Conservation (phyloP, 1,140 invertebrate genomes). For the Tetraneura akinire region DNA sequence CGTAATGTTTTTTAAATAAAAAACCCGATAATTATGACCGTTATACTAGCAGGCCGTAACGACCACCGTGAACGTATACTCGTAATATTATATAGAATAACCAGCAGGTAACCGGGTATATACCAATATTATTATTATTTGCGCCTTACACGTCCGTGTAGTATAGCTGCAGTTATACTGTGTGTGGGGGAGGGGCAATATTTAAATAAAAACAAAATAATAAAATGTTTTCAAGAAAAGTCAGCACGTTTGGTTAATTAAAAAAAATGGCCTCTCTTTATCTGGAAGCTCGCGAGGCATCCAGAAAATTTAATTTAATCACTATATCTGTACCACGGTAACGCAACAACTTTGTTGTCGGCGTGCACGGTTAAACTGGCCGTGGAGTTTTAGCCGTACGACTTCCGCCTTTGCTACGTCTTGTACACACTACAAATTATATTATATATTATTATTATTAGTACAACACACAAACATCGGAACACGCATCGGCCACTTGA, state of each 20-base stretch:
- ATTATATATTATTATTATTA: too few species aligned
- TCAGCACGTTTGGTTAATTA: conserved; percentile 31
- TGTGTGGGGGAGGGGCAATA: background rate
- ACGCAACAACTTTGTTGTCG: background rate
- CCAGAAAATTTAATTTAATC: conserved; percentile 20
- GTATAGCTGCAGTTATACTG: too few species aligned
- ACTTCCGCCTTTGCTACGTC: too few species aligned
- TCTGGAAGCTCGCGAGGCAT: background rate
- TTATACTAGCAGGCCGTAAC: background rate
- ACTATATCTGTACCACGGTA: background rate
- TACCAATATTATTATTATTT: too few species aligned
- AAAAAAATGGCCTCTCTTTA: background rate
- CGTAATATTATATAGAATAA: too few species aligned
- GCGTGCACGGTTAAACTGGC: conserved; percentile 2
- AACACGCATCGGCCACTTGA: conserved; percentile 4
- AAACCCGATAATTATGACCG: background rate
- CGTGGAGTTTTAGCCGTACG: background rate
- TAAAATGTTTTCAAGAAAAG: conserved; percentile 7
- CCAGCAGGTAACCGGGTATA: background rate
- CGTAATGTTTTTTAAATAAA: background rate
- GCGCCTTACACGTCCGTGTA: background rate
- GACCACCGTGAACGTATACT: background rate
- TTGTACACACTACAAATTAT: too few species aligned
- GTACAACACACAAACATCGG: too few species aligned
- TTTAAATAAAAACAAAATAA: conserved; percentile 2